These are phyloP conservation scores for Myodes glareolus DNA, from an alignment of 2,113 vertebrate genomes.

Conservation along the genomic window DNA sequence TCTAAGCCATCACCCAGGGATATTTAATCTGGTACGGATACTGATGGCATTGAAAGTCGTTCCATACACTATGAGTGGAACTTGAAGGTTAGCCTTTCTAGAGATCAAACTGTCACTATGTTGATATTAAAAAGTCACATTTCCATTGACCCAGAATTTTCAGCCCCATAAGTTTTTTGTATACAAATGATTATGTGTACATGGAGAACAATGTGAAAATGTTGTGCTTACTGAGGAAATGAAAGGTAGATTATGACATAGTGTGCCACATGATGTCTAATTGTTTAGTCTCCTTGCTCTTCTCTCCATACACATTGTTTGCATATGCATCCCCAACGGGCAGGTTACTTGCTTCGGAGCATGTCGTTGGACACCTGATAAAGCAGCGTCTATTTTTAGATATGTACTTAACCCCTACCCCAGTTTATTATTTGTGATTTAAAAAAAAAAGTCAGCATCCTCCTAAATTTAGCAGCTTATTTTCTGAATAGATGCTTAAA, in stretches of 20 bases:
- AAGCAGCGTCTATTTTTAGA: constrained; percentile 23
- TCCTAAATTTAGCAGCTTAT: constrained; percentile 13
- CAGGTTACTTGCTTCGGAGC: constrained; percentile 31
- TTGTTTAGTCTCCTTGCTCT: background rate
- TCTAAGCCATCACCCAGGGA: background rate
- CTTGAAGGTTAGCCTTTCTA: constrained; percentile 30
- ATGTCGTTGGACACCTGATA: constrained; percentile 13
- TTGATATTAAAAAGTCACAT: constrained; percentile 40
- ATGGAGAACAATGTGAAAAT: constrained; percentile 18
- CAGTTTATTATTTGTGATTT: constrained; percentile 51
- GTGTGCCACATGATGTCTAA: background rate
- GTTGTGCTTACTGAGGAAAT: constrained; percentile 8
- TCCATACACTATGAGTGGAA: background rate
- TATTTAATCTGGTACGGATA: constrained; percentile 49
- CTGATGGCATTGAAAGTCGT: background rate
- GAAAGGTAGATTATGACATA: constrained; percentile 9
- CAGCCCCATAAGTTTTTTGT: background rate
- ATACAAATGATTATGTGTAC: background rate
- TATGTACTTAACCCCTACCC: background rate
- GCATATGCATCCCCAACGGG: background rate
- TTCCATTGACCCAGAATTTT: constrained; percentile 15
- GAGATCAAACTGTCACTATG: background rate
- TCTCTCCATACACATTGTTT: constrained; percentile 19
- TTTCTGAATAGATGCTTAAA: constrained; percentile 27
- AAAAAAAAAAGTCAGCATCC: background rate